These are phyloP conservation scores for Dascyllus trimaculatus DNA, from an alignment of 2,113 vertebrate species.

Conservation along the genomic window DNA sequence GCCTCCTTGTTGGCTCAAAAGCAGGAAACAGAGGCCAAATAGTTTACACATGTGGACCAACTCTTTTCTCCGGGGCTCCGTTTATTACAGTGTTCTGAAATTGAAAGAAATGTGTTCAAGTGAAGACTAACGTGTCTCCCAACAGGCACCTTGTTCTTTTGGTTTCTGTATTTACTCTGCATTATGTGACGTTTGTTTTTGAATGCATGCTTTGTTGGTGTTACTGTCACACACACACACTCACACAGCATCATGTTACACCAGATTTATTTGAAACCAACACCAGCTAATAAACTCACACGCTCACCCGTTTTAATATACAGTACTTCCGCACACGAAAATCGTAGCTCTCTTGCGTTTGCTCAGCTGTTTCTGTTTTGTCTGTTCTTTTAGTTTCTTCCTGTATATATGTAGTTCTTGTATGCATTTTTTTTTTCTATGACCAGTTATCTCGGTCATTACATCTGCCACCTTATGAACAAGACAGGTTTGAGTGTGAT, in stretches of 20 bases:
- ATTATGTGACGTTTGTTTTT: constrained; percentile 5
- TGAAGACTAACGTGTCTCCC: neutral
- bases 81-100: constrained; percentile 9
- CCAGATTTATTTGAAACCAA: constrained; percentile 59
- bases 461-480: constrained; percentile 42
- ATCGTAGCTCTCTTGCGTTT: constrained; percentile 34
- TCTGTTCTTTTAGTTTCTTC: constrained; percentile 26
- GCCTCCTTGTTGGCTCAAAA: constrained; percentile 18
- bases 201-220: neutral
- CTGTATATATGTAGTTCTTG: constrained; percentile 55
- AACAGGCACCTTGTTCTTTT: constrained; percentile 1
- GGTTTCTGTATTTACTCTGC: constrained; percentile 21
- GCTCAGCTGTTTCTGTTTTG: constrained; percentile 34
- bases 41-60: constrained; percentile 45
- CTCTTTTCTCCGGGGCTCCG: neutral
- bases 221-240: neutral
- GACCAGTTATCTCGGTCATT: constrained; percentile 20
- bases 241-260: constrained; percentile 10
- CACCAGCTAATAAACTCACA: constrained; percentile 78
- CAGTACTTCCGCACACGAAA: constrained; percentile 32
- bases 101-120: constrained; percentile 2
- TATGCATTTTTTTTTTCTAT: constrained; percentile 32
- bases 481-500: constrained; percentile 22
- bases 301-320: constrained; percentile 10
- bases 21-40: constrained; percentile 36